A percentile compares a stretch with the other conserved stretches of the same genome.
Evolutionary conservation across 2,113 vertebrate genomes (phyloP).

Genomic region (Upupa epops): DNA sequence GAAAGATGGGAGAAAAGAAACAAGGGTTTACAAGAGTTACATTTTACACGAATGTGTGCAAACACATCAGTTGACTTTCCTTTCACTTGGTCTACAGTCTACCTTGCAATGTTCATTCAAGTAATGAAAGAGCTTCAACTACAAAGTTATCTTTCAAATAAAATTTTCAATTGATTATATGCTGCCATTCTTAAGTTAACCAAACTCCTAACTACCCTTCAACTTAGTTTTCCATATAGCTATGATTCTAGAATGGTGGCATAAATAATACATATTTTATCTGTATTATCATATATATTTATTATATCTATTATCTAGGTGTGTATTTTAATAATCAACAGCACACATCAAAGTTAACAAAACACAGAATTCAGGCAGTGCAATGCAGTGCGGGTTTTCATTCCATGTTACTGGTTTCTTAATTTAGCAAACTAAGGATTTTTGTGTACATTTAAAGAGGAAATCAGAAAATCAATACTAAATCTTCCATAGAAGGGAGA

Average conservation of each 20-base stretch:
- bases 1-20: neutral
- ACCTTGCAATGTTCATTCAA: neutral
- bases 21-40: neutral
- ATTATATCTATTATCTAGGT: neutral
- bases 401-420: neutral
- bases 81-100: neutral
- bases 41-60: neutral
- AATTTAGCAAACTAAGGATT: neutral
- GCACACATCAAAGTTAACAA: neutral
- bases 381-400: neutral
- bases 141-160: neutral
- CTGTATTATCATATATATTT: too few species aligned
- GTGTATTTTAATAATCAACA: neutral
- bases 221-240: neutral
- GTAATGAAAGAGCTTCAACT: neutral
- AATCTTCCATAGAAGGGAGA: conserved; percentile 17
- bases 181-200: neutral
- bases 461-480: conserved; percentile 31
- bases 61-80: neutral
- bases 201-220: neutral
- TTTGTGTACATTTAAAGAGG: conserved; percentile 18
- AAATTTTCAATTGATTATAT: neutral
- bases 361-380: neutral
- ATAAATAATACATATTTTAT: neutral
- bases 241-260: neutral